Percentiles rank a stretch among this genome's conserved stretches.
Conservation (phyloP, 1,140 invertebrate species). For the Drosophila willistoni region DNA sequence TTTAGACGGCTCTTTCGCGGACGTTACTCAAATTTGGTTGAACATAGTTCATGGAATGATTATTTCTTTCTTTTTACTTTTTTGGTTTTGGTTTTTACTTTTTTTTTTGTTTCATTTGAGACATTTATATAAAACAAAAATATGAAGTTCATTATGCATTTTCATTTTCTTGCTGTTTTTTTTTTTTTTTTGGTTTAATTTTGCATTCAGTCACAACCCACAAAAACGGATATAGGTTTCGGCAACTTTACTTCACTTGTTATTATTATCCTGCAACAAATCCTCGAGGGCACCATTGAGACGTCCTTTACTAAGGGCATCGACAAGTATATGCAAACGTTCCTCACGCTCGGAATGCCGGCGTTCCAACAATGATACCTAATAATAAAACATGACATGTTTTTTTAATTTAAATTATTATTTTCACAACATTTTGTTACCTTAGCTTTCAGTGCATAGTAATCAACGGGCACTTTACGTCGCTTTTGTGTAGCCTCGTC, state of each 20-base stretch:
- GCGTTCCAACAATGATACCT: conserved; percentile 80
- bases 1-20: conserved; percentile 3
- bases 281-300: conserved; percentile 78
- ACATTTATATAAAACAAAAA: conserved; percentile 9
- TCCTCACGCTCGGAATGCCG: conserved; percentile 82
- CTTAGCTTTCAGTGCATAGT: conserved; percentile 82
- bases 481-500: conserved; percentile 80
- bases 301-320: conserved; percentile 80
- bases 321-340: conserved; percentile 80
- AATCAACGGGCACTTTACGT: conserved; percentile 81
- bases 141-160: conserved; percentile 9
- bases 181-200: background rate
- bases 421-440: conserved; percentile 35
- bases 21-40: conserved; percentile 6
- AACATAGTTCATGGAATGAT: conserved; percentile 9
- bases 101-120: background rate
- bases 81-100: background rate
- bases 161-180: no score
- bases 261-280: conserved; percentile 74
- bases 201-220: conserved; percentile 4
- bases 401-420: background rate
- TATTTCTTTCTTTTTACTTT: background rate
- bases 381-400: background rate
- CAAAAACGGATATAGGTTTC: background rate
- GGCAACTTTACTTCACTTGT: conserved; percentile 45